Evolutionary conservation across 2,797 vertebrate species (phyloP).

Genomic region (Sebastolobus altivelis): DNA sequence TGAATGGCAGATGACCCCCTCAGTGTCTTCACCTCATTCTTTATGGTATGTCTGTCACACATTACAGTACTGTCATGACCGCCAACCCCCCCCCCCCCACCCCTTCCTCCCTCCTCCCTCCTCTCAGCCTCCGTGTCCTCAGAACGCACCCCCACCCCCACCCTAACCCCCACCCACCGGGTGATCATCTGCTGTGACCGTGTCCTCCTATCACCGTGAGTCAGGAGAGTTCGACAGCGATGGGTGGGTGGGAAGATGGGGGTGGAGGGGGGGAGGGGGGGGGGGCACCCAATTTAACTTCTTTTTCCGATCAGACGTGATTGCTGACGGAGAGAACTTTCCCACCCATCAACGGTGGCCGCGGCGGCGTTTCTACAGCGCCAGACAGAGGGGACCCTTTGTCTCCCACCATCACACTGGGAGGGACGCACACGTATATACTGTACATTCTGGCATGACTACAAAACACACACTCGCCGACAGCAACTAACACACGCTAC

Average conservation of each 20-base stretch:
- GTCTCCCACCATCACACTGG: constrained; percentile 76
- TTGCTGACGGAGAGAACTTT: constrained; percentile 72
- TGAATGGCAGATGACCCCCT: constrained; percentile 66
- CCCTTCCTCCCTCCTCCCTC: not conserved
- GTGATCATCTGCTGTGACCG: constrained; percentile 77
- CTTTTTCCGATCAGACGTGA: constrained; percentile 59
- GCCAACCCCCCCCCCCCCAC: constrained; percentile 4
- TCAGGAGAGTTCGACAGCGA: constrained; percentile 72
- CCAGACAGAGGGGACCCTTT: constrained; percentile 83
- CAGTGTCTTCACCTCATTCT: constrained; percentile 58
- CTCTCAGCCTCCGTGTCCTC: constrained; percentile 71
- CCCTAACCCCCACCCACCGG: constrained; percentile 52
- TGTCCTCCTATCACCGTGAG: constrained; percentile 75
- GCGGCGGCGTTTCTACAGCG: constrained; percentile 43
- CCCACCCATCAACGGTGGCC: constrained; percentile 58
- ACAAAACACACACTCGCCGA: not conserved
- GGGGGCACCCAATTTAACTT: constrained; percentile 51
- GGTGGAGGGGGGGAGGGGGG: not conserved
- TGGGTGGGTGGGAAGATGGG: constrained; percentile 34
- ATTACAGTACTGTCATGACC: constrained; percentile 76
- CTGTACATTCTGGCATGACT: constrained; percentile 55
- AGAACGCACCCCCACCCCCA: constrained; percentile 60
- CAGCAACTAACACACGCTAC: constrained; percentile 1
- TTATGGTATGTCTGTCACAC: constrained; percentile 52
- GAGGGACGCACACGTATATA: constrained; percentile 64